A percentile compares a stretch with the other conserved stretches of the same genome.
Conservation (phyloP, 2,113 vertebrate genomes). For the Larimichthys polyactis region DNA sequence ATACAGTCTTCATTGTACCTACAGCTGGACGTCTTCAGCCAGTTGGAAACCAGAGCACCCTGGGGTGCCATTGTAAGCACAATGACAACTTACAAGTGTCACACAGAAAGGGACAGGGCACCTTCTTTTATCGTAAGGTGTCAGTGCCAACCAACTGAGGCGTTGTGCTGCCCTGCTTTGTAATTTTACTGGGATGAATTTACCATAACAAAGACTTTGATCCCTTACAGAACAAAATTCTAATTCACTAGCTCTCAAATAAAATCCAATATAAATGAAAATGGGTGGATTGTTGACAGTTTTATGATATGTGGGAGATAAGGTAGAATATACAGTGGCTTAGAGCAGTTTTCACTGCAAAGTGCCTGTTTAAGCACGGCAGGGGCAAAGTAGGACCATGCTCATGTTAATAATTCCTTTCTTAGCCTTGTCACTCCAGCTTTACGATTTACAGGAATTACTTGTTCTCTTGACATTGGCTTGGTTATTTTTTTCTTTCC, state of each 20-base stretch:
- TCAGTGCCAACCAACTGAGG: constrained; percentile 33
- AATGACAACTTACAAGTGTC: constrained; percentile 37
- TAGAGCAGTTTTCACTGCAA: constrained; percentile 65
- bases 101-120: constrained; percentile 25
- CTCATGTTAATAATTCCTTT: constrained; percentile 70
- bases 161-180: constrained; percentile 37
- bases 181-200: constrained; percentile 60
- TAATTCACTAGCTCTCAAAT: constrained; percentile 60
- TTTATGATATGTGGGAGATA: constrained; percentile 66
- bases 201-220: constrained; percentile 68
- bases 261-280: constrained; percentile 73
- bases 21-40: neutral
- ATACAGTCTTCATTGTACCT: neutral
- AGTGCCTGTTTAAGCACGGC: constrained; percentile 64
- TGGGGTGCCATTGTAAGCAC: constrained; percentile 33
- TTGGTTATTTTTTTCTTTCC: constrained; percentile 41
- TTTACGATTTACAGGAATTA: constrained; percentile 63
- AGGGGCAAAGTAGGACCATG: constrained; percentile 54
- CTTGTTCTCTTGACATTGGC: constrained; percentile 69
- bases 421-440: constrained; percentile 69
- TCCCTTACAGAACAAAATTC: constrained; percentile 49
- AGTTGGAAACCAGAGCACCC: constrained; percentile 10
- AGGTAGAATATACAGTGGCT: constrained; percentile 64
- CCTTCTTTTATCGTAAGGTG: constrained; percentile 21
- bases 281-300: constrained; percentile 69